Percentiles rank a stretch among this genome's conserved stretches.
These are phyloP conservation scores for Opisthocomus hoazin DNA, from an alignment of 2,113 vertebrate species.

Conservation along the genomic window DNA sequence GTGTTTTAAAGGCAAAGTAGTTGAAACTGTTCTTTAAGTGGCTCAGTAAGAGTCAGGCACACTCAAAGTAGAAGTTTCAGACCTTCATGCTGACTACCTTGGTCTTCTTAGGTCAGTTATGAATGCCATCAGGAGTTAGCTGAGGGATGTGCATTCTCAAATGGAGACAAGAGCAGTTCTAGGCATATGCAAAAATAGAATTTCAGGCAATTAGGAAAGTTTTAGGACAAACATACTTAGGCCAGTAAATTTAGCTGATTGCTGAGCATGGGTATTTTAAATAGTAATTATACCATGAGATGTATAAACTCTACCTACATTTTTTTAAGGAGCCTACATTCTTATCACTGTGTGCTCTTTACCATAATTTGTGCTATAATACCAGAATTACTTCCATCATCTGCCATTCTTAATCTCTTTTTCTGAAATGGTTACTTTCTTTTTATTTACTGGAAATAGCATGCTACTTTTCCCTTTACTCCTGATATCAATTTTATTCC, in stretches of 20 bases:
- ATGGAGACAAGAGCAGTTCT: background rate
- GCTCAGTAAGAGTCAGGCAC: background rate
- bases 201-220: background rate
- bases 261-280: background rate
- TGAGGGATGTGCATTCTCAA: background rate
- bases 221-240: background rate
- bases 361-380: background rate
- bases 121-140: background rate
- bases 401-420: background rate
- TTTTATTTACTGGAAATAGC: background rate
- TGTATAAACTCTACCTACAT: background rate
- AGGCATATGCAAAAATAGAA: background rate
- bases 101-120: background rate
- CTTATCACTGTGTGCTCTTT: accelerated
- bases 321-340: background rate
- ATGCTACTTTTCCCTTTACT: background rate
- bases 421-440: background rate
- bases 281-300: background rate
- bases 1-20: background rate
- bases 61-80: background rate
- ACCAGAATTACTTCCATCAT: background rate
- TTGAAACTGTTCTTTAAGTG: background rate
- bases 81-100: background rate
- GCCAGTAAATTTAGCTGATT: background rate
- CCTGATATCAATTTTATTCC: background rate